Evolutionary conservation across 2,113 vertebrate genomes (phyloP), one percentile per base, ranked within the genome.

Genomic region (Burhinus oedicnemus): DNA sequence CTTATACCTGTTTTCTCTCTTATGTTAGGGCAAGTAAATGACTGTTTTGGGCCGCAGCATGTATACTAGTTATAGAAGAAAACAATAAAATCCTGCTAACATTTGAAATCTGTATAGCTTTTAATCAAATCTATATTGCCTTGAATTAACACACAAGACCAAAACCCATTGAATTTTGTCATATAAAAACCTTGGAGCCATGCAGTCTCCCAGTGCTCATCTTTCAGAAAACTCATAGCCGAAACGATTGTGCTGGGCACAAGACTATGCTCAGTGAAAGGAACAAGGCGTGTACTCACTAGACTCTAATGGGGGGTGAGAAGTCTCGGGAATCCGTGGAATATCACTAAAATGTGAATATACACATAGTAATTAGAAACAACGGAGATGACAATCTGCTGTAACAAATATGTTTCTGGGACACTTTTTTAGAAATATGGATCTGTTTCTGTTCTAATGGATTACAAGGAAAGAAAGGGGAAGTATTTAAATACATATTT

Each of bases 221-320:
- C 30, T 40, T 49, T 36, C 32, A 58, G 38, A 72, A 71, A 71
- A 79, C 23, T 57, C 58, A 71, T 5, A 51, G n/a, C 12, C 11
- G 4, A 95, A 95, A 74, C 0, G 2, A 36, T 4, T 66, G 29
- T 75, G 42, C 27, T 70, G 42, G 9, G 15, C 38, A 40, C 7
- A 60, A 62, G 42, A 87, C 7, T 25, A 44, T 8, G 13, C 4
- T 64, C 15, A 79, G 52, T 32, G 49, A 80, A 78, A 84, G 15
- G 45, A 97, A 93, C 0, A 1, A 96, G 57, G 8, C 0, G 0
- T 71, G 87, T 98, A 98, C 98, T 98, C 98, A 99, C 99, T 99
- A 64, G 99, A 99, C 95, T 99, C 99, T 97, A 99, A 96, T 20
- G 99, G 99, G 97, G 99, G 99, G 86, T 99, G 99, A 78, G 99